Conservation (phyloP, 2,888 invertebrate genomes). For the Alcis repandata region DNA sequence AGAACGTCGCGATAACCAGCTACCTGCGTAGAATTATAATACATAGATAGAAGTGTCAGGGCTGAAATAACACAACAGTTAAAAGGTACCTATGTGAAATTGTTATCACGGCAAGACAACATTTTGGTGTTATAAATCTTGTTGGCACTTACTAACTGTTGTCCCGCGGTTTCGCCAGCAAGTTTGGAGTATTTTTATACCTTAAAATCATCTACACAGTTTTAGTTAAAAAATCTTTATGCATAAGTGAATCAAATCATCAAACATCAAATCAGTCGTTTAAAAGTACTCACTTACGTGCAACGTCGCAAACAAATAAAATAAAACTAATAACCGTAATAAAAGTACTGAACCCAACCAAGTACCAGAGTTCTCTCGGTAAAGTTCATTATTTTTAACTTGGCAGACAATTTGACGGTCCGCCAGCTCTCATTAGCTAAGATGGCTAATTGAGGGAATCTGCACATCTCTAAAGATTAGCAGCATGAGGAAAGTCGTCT, state of each 20-base stretch:
- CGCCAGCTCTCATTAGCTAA: conserved; percentile 33
- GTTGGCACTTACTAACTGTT: too few species aligned
- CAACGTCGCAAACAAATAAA: too few species aligned
- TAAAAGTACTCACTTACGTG: too few species aligned
- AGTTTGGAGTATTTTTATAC: too few species aligned
- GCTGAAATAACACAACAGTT: neutral
- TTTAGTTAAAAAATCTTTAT: too few species aligned
- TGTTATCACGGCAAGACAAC: too few species aligned
- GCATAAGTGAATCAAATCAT: too few species aligned
- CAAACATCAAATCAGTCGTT: too few species aligned
- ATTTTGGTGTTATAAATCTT: too few species aligned
- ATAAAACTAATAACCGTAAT: neutral
- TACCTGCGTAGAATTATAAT: neutral
- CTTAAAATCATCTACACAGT: too few species aligned
- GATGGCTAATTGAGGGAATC: conserved; percentile 38
- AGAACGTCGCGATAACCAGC: conserved; percentile 1
- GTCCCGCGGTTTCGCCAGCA: too few species aligned
- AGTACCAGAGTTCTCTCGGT: conserved; percentile 1
- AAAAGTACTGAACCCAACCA: conserved; percentile 20
- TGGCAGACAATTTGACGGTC: conserved; percentile 35
- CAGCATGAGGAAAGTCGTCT: conserved; percentile 19
- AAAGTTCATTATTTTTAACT: conserved; percentile 38
- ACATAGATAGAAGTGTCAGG: neutral
- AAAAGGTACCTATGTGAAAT: too few species aligned
- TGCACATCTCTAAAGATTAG: conserved; percentile 28